Evolutionary conservation across 2,888 invertebrate genomes (phyloP), one percentile per base, ranked within the genome.

Genomic region (Drosophila histrio): DNA sequence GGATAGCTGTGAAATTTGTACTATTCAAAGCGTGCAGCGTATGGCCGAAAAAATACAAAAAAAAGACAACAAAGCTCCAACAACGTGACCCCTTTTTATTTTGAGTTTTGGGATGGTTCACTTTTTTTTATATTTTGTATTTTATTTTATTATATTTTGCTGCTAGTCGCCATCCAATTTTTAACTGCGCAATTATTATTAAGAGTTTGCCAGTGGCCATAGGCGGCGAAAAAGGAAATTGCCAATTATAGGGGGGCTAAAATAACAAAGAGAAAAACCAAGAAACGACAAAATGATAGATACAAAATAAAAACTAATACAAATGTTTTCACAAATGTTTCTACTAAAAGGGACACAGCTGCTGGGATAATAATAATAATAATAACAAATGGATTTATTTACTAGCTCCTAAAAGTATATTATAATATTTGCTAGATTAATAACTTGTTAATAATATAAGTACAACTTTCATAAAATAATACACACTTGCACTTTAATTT

Each of bases 141-240:
- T n/a, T 17, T 28, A 50, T 26, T 38, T 11, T 38, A 36, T 22
- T 7, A 13, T 30, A 21, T 32, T 28, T 36, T 34, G 24, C 17
- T 22, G 38, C 19, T 22, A 58, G 54, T 61, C 22, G 50, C 50
- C 52, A 34, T 43, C 52, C 60, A 56, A 46, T 58, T 76, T 61
- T 62, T 61, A 78, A 63, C 64, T 52, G 63, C 46, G 77, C 77
- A 87, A 84, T 81, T 87, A 84, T 81, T 84, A 80, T 71, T 80
- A 81, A 81, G 81, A 77, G 78, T 65, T 62, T 58, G 36, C 38
- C 21, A 13, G 34, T 54, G 17, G 9, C 38, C 46, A 54, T 21
- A 13, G 56, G 21, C 34, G 53, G 41, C 32, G 21, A 22, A n/a
- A 13, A 36, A 11, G 36, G 13, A 11, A 26, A 21, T 17, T 15